Percentiles rank a stretch among this genome's conserved stretches.
These are phyloP conservation scores for Oxycera nigricornis DNA, from an alignment of 2,888 invertebrate genomes.

Conservation along the genomic window DNA sequence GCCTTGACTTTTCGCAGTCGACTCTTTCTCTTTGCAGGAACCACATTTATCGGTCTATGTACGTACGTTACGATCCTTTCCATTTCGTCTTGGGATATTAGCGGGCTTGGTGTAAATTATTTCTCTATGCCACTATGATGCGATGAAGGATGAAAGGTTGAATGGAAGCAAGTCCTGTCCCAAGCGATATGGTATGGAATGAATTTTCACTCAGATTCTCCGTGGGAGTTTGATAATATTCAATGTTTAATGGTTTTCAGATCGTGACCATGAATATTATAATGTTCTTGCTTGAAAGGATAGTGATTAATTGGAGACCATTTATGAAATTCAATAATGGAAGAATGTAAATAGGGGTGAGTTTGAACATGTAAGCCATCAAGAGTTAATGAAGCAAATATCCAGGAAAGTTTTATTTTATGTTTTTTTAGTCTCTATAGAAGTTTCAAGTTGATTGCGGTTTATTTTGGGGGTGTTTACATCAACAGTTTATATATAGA, in stretches of 20 bases:
- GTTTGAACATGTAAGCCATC: no score
- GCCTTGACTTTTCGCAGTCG: background rate
- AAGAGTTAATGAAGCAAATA: no score
- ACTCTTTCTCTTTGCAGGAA: no score
- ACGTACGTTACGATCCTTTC: no score
- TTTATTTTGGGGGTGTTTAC: no score
- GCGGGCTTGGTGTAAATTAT: background rate
- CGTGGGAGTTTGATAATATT: constrained; percentile 36
- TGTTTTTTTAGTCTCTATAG: no score
- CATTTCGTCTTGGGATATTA: no score
- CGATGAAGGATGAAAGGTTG: constrained; percentile 24
- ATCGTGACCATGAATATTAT: constrained; percentile 39
- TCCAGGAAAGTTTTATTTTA: no score
- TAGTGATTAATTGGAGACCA: constrained; percentile 33
- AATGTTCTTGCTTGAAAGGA: constrained; percentile 32
- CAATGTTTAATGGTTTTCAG: constrained; percentile 39
- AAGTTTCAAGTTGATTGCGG: no score
- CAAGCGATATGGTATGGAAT: constrained; percentile 18
- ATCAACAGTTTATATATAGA: no score
- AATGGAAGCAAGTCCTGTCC: constrained; percentile 16
- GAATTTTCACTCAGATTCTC: constrained; percentile 17
- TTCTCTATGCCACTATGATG: background rate
- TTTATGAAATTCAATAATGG: constrained; percentile 29
- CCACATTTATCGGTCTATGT: no score
- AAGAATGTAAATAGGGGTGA: no score